Conservation (phyloP, 1,140 invertebrate species). For the Drosophila biarmipes region DNA sequence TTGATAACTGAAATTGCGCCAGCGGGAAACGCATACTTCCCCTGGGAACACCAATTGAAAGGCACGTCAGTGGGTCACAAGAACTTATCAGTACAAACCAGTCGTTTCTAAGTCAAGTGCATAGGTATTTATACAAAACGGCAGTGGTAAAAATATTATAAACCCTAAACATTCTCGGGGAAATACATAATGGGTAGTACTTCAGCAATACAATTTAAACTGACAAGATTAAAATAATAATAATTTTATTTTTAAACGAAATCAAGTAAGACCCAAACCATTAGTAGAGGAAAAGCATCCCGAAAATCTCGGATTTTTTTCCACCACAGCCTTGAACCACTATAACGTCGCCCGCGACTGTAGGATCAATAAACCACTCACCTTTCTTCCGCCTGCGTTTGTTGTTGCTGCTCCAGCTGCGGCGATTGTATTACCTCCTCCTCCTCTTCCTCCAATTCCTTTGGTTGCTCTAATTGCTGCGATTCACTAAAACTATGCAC, state of each 20-base stretch:
- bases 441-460: not conserved
- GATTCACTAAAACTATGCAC: slow-evolving; percentile 48
- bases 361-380: slow-evolving; percentile 44
- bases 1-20: slow-evolving; percentile 45
- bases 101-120: slow-evolving; percentile 22
- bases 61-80: slow-evolving; percentile 23
- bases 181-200: too few species aligned
- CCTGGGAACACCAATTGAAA: slow-evolving; percentile 7
- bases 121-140: slow-evolving; percentile 4
- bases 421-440: not conserved
- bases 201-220: too few species aligned
- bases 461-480: slow-evolving; percentile 40
- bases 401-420: slow-evolving; percentile 11
- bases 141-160: not conserved
- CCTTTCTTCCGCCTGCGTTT: slow-evolving; percentile 33
- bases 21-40: slow-evolving; percentile 25
- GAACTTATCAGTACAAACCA: slow-evolving; percentile 10
- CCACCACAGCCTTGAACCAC: not conserved
- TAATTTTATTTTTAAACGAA: too few species aligned
- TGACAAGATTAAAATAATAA: too few species aligned
- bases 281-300: too few species aligned
- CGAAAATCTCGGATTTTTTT: too few species aligned
- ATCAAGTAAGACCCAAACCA: too few species aligned
- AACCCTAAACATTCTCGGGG: too few species aligned
- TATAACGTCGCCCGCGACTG: not conserved